Conservation (phyloP, 2,888 invertebrate species). For the Xanthia icteritia region DNA sequence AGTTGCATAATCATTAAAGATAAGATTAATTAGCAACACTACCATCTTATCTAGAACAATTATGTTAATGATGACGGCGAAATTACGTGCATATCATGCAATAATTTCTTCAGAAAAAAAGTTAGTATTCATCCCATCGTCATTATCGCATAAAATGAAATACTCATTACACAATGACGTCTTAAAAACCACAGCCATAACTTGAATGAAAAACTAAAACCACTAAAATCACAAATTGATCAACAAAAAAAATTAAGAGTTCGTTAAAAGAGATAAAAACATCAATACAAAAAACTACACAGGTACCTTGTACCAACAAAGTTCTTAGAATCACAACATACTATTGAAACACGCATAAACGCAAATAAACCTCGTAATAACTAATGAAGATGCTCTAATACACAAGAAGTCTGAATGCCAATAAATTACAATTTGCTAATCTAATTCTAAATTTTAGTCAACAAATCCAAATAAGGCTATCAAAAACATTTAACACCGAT, state of each 20-base stretch:
- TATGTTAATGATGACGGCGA: slow-evolving; percentile 13
- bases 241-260: slow-evolving; percentile 25
- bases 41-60: slow-evolving; percentile 36
- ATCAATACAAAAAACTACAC: slow-evolving; percentile 5
- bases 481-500: slow-evolving; percentile 34
- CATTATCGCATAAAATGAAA: slow-evolving; percentile 3
- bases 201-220: slow-evolving; percentile 4
- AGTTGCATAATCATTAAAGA: slow-evolving; percentile 58
- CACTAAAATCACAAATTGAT: neutral
- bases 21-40: slow-evolving; percentile 59
- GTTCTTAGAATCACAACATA: slow-evolving; percentile 24
- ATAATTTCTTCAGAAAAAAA: slow-evolving; percentile 2
- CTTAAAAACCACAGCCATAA: slow-evolving; percentile 6
- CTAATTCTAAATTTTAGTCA: slow-evolving; percentile 2
- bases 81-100: neutral
- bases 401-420: neutral
- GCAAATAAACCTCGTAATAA: neutral
- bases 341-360: neutral
- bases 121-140: neutral
- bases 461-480: slow-evolving; percentile 27
- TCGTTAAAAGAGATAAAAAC: slow-evolving; percentile 34
- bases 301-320: slow-evolving; percentile 14
- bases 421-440: slow-evolving; percentile 22
- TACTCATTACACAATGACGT: neutral
- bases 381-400: neutral